Evolutionary conservation across 2,797 vertebrate genomes (phyloP).

Genomic region (Myotis planiceps): DNA sequence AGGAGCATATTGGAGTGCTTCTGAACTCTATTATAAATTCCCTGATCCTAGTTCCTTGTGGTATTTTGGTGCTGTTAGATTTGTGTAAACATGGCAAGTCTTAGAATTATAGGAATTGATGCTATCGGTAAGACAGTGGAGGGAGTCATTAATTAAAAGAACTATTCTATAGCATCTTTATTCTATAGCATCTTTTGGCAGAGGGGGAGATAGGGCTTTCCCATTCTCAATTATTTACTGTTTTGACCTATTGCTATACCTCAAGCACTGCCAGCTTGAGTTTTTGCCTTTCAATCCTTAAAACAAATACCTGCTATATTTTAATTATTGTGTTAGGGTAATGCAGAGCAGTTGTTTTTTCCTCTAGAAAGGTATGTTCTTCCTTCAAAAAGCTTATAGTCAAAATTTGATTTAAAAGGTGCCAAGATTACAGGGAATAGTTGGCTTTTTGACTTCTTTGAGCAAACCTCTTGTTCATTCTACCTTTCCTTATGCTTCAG

Average conservation of each 20-base stretch:
- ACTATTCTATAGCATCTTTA: neutral
- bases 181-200: neutral
- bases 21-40: neutral
- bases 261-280: neutral
- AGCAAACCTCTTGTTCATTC: neutral
- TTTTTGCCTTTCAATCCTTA: neutral
- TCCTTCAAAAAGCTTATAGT: neutral
- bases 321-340: neutral
- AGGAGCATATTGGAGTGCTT: neutral
- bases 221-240: neutral
- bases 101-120: neutral
- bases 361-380: neutral
- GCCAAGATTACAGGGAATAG: neutral
- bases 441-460: neutral
- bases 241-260: neutral
- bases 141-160: neutral
- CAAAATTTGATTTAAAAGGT: neutral
- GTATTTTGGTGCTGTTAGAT: neutral
- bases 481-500: slow-evolving; percentile 37
- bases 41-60: neutral
- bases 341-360: neutral
- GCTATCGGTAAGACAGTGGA: neutral
- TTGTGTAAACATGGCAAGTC: neutral
- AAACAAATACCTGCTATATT: neutral
- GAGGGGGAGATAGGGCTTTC: neutral